Conservation (phyloP, 2,113 vertebrate genomes). For the Myrmecophaga tridactyla region DNA sequence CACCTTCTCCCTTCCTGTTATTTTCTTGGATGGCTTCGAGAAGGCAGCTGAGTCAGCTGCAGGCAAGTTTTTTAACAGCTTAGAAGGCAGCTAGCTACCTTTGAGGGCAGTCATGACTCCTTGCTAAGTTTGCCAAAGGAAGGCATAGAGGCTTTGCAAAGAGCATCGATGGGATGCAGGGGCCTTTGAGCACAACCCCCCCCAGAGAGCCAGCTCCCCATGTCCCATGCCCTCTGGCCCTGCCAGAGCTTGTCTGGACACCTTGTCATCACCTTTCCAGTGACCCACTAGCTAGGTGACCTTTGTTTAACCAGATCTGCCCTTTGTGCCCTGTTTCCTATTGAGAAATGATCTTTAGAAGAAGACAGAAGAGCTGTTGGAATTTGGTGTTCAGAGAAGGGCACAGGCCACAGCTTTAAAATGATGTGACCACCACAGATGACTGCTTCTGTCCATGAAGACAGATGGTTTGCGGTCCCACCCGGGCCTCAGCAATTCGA, state of each 20-base stretch:
- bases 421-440: conserved; percentile 18
- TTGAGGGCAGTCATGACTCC: background rate
- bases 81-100: background rate
- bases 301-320: background rate
- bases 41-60: background rate
- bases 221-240: background rate
- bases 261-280: background rate
- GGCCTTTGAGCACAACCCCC: accelerated
- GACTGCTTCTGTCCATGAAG: conserved; percentile 53
- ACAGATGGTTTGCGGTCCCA: conserved; percentile 3
- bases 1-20: background rate
- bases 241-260: background rate
- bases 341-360: conserved; percentile 3
- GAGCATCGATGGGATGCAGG: background rate
- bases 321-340: background rate
- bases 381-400: conserved; percentile 50
- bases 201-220: background rate
- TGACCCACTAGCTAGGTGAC: background rate
- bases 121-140: background rate
- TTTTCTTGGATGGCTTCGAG: background rate
- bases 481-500: background rate
- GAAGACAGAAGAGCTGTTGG: background rate
- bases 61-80: background rate
- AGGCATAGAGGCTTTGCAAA: background rate
- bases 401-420: conserved; percentile 45